Conservation (phyloP, 2,113 vertebrate genomes). For the Halcyon malimbica region DNA sequence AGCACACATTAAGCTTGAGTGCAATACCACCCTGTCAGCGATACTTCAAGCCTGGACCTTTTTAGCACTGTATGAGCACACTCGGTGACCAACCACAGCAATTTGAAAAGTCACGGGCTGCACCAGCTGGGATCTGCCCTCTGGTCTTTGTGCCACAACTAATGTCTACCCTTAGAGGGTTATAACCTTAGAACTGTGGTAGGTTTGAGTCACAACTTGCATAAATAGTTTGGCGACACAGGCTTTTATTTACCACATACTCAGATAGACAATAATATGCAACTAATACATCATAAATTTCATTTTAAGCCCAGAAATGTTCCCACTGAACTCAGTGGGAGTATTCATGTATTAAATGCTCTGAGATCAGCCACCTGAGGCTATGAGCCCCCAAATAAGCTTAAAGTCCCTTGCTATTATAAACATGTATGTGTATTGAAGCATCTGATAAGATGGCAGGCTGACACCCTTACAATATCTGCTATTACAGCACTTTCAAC, state of each 20-base stretch:
- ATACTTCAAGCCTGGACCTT: neutral
- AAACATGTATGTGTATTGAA: fast-evolving
- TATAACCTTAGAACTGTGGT: neutral
- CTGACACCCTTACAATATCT: neutral
- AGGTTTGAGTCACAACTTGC: neutral
- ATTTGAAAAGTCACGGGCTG: neutral
- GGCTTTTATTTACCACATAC: neutral
- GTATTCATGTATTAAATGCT: neutral
- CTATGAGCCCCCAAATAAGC: neutral
- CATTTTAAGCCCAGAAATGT: neutral
- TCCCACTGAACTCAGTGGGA: neutral
- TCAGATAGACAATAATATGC: neutral
- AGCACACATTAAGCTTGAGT: neutral
- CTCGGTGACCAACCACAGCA: neutral
- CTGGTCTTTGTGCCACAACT: neutral
- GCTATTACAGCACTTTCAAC: neutral
- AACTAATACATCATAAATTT: neutral
- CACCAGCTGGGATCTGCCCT: neutral
- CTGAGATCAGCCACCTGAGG: neutral
- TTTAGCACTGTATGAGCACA: neutral
- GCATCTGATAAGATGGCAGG: neutral
- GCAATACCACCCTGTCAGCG: neutral
- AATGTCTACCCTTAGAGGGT: neutral
- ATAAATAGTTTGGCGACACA: neutral
- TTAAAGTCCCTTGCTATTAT: neutral